These are phyloP conservation scores for Xenus cinereus DNA, from an alignment of 2,113 vertebrate genomes.

Conservation along the genomic window DNA sequence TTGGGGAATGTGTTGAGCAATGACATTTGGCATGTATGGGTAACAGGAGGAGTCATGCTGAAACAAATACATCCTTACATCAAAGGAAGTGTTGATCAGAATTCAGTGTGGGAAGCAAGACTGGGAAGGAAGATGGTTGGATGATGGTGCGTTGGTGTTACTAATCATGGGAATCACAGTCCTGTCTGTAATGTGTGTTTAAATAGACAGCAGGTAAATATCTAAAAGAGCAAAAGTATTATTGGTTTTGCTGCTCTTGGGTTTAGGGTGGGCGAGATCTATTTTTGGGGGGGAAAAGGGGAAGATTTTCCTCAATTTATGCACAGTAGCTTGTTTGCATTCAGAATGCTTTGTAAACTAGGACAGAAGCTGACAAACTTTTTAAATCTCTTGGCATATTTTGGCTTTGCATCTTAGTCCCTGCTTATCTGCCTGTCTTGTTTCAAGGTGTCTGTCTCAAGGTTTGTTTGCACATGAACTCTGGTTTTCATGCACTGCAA, in stretches of 20 bases:
- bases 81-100: neutral
- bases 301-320: neutral
- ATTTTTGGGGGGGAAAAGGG: neutral
- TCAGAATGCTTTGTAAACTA: neutral
- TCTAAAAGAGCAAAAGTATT: neutral
- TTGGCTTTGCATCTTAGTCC: neutral
- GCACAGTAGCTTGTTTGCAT: neutral
- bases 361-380: neutral
- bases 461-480: neutral
- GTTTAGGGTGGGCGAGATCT: neutral
- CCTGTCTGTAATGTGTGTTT: neutral
- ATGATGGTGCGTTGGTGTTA: neutral
- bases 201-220: neutral
- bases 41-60: neutral
- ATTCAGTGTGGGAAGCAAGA: neutral
- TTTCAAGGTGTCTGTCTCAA: neutral
- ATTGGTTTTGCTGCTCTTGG: neutral
- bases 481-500: neutral
- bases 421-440: neutral
- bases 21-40: too few relatives aligned
- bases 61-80: neutral
- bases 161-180: neutral
- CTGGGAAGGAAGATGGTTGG: neutral
- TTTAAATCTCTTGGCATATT: neutral
- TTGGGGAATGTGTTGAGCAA: neutral